These are phyloP conservation scores for Lapara coniferarum DNA, from an alignment of 2,888 invertebrate species.

Conservation along the genomic window DNA sequence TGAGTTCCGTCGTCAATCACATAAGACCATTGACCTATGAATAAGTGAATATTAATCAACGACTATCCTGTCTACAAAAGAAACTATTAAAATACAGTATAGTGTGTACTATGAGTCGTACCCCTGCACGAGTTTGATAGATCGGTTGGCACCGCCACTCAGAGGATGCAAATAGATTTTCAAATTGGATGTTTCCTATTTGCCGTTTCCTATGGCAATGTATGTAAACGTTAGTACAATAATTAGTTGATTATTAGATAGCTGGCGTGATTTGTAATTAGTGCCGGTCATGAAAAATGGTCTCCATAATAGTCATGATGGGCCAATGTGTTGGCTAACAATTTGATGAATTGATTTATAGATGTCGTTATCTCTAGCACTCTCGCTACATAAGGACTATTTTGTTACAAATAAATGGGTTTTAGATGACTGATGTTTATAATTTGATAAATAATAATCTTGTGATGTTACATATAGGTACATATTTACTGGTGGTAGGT, in stretches of 20 bases:
- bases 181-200: slow-evolving; percentile 70
- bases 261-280: background rate
- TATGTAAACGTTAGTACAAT: slow-evolving; percentile 17
- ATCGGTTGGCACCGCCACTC: slow-evolving; percentile 45
- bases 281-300: background rate
- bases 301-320: background rate
- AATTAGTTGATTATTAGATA: background rate
- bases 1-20: slow-evolving; percentile 16
- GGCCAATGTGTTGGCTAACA: background rate
- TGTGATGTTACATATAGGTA: too few species aligned
- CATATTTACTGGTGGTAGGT: too few species aligned
- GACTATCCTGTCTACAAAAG: slow-evolving; percentile 19
- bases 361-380: background rate
- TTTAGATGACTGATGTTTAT: too few species aligned
- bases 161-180: slow-evolving; percentile 68
- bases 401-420: too few species aligned
- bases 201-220: slow-evolving; percentile 41
- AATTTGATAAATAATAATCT: too few species aligned
- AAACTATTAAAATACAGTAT: slow-evolving; percentile 10
- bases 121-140: slow-evolving; percentile 33
- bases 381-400: background rate
- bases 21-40: slow-evolving; percentile 23
- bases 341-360: background rate
- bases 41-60: slow-evolving; percentile 24
- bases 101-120: background rate